Evolutionary conservation across 2,888 invertebrate genomes (phyloP), one percentile per base, ranked within the genome.

Genomic region (Criorhina ranunculi): DNA sequence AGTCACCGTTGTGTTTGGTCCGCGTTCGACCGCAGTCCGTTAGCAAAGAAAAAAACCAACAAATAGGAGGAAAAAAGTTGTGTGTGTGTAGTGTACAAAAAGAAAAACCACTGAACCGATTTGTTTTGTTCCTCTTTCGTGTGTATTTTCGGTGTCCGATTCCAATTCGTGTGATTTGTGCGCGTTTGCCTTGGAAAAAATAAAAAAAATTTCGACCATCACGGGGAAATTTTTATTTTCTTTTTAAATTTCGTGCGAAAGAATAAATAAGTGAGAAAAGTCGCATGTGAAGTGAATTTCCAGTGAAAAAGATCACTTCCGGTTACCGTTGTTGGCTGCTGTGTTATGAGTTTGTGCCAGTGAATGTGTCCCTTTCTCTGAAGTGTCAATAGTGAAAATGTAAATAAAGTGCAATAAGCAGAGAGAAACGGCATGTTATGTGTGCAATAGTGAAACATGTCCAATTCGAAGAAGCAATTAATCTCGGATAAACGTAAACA

Each of bases 381-480:
- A 53, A 69, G 67, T 73, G 57, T 49, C 12, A 19, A 49, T 57
- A 75, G 55, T 75, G 64, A 76, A 85, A 76, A 85, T 76, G 80
- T 76, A 60, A 85, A 69, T 64, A 73, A 78, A 69, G 75, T 76
- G 81, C 67, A 69, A 44, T 62, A 60, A 46, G 35, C 33, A 15
- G 53, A n/a, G 33, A 46, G 55, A 57, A 24, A 19, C 11, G 40
- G 12, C 29, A 7, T 24, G 8, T 57, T 40, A 11, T 57, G 69
- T 57, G 57, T 85, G 75, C 76, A 76, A 85, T 66, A 75, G 85
- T 66, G 70, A 85, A 80, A 85, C 75, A 85, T 85, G 85, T 80
- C 75, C 12, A 53, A 44, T 60, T 33, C 51, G 24, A 80, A 44
- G 70, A 15, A 60, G 57, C 64, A 51, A 64, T 31, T 85, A 66